Conservation (phyloP, 2,113 vertebrate species). For the Alethe diademata region DNA sequence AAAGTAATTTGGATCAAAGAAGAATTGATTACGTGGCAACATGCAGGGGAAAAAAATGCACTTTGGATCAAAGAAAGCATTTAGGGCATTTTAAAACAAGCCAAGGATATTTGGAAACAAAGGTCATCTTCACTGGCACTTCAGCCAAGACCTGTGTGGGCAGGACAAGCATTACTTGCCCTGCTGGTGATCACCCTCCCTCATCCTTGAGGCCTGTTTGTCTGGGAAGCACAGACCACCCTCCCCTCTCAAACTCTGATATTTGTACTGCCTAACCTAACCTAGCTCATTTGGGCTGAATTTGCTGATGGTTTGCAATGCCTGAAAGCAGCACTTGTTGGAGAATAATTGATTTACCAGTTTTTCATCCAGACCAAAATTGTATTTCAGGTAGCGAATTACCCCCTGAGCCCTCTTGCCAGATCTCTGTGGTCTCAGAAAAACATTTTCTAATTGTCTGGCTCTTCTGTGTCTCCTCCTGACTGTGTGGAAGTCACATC, state of each 20-base stretch:
- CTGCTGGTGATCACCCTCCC: not conserved
- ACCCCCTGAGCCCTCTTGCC: not conserved
- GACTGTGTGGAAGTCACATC: not conserved
- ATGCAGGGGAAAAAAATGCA: not conserved
- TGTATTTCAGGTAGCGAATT: not conserved
- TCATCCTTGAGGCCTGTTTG: not conserved
- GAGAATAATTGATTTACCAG: not conserved
- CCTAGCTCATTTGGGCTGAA: not conserved
- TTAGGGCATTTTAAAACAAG: not conserved
- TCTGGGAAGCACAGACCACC: not conserved
- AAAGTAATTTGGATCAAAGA: constrained; percentile 1
- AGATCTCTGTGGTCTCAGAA: not conserved
- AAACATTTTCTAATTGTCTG: constrained; percentile 4
- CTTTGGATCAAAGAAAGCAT: not conserved
- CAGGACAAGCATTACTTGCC: not conserved
- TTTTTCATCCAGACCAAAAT: not conserved
- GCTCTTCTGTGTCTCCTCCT: not conserved
- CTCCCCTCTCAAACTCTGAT: not conserved
- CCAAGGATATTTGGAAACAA: not conserved
- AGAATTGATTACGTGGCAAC: not conserved
- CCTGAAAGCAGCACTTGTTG: not conserved
- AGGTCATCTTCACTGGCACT: not conserved
- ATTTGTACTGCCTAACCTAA: not conserved
- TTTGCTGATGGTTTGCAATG: not conserved
- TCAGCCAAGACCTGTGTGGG: not conserved